Evolutionary conservation across 1,140 invertebrate genomes (phyloP).

Genomic region (Saxidomus purpurata): DNA sequence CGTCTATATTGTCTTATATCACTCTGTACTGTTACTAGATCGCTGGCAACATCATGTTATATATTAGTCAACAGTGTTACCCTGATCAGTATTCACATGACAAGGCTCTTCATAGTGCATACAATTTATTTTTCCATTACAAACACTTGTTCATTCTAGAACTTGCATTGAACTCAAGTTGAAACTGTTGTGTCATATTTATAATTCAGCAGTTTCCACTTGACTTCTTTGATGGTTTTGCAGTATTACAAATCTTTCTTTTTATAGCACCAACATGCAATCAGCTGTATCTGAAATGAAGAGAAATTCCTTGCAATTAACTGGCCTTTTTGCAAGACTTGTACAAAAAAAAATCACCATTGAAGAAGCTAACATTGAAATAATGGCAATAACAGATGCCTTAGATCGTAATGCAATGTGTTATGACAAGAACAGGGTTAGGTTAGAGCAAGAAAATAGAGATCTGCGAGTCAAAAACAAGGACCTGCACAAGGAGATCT

Average conservation of each 20-base stretch:
- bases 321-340: background rate
- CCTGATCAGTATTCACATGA: background rate
- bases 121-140: constrained; percentile 2
- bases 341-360: background rate
- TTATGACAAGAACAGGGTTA: no score
- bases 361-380: background rate
- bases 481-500: background rate
- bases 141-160: no score
- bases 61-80: background rate
- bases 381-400: background rate
- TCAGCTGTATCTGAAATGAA: background rate
- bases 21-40: background rate
- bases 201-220: constrained; percentile 2
- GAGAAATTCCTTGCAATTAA: background rate
- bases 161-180: no score
- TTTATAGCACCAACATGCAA: background rate
- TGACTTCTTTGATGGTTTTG: background rate
- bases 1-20: background rate
- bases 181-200: background rate
- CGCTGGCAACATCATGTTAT: background rate
- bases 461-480: background rate
- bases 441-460: no score
- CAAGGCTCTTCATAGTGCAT: background rate
- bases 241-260: background rate
- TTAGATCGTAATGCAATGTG: background rate